Conservation (phyloP, 2,888 invertebrate genomes). For the Macropis europaea region DNA sequence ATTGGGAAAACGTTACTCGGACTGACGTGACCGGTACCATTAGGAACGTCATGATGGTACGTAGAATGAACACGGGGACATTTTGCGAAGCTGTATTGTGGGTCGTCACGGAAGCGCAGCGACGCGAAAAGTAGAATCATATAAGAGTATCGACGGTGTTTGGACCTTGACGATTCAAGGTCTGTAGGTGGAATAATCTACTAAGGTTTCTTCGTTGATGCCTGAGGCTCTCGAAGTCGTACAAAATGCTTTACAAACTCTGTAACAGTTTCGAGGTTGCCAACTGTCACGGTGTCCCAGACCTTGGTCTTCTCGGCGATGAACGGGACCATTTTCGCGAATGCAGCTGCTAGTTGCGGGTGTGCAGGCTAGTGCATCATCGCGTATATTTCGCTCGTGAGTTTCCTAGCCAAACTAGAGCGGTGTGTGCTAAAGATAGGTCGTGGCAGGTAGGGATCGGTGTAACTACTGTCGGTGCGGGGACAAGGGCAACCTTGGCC, state of each 20-base stretch:
- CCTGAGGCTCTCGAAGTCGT: too few species aligned
- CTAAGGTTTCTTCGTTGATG: too few species aligned
- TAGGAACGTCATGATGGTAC: not conserved
- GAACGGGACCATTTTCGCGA: not conserved
- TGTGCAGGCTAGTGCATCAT: constrained; percentile 9
- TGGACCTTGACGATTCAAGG: not conserved
- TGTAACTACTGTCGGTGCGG: constrained; percentile 51
- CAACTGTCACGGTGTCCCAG: too few species aligned
- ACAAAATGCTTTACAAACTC: too few species aligned
- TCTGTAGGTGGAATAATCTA: too few species aligned
- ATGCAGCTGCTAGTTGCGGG: not conserved
- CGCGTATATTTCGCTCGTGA: constrained; percentile 3
- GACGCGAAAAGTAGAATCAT: not conserved
- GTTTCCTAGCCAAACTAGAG: constrained; percentile 59
- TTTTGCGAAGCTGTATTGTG: not conserved
- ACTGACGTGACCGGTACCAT: not conserved
- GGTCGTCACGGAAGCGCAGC: constrained; percentile 5
- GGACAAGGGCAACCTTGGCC: constrained; percentile 74
- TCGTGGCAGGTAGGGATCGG: constrained; percentile 46
- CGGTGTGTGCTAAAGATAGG: constrained; percentile 71
- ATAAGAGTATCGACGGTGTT: too few species aligned
- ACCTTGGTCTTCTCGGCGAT: constrained; percentile 23
- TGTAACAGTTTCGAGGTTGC: too few species aligned
- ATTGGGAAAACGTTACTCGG: not conserved
- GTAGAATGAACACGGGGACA: not conserved